Evolutionary conservation across 35 echinoderm and acorn worm species (phyloP).

Genomic region (Ophiothrix spiculata): DNA sequence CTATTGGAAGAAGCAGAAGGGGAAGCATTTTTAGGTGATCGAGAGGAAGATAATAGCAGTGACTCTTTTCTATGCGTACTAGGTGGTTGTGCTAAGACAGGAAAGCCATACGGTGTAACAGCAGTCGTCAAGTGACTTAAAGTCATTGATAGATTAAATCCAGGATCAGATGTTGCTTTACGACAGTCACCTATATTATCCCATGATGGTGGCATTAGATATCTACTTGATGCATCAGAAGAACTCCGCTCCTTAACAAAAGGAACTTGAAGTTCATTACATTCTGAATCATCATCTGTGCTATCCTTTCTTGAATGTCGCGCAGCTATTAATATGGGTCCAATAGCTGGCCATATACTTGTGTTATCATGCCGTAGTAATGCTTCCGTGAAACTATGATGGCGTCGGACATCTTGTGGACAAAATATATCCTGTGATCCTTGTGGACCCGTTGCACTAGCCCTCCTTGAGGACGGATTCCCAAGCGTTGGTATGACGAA

Average conservation of each 20-base stretch:
- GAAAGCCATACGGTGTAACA: conserved; percentile 56
- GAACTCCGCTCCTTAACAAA: background rate
- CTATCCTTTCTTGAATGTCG: background rate
- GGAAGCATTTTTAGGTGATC: background rate
- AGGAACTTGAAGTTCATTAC: background rate
- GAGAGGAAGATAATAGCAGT: background rate
- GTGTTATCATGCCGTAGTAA: background rate
- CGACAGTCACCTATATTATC: background rate
- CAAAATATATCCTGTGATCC: background rate
- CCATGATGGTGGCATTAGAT: conserved; percentile 8
- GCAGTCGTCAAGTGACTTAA: conserved; percentile 26
- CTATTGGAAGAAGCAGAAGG: background rate
- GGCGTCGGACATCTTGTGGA: too few species aligned
- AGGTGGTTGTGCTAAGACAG: conserved; percentile 13
- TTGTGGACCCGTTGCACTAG: background rate
- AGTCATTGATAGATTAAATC: conserved; percentile 36
- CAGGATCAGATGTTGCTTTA: conserved; percentile 26
- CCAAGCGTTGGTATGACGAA: conserved; percentile 18
- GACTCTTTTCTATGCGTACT: conserved; percentile 32
- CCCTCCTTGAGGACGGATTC: background rate
- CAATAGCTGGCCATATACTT: background rate
- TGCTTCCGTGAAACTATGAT: background rate
- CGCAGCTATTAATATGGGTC: background rate
- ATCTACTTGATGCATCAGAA: background rate
- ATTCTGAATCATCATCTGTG: background rate